These are phyloP conservation scores for Agonopterix subpropinquella DNA, from an alignment of 2,888 invertebrate species.

Conservation along the genomic window DNA sequence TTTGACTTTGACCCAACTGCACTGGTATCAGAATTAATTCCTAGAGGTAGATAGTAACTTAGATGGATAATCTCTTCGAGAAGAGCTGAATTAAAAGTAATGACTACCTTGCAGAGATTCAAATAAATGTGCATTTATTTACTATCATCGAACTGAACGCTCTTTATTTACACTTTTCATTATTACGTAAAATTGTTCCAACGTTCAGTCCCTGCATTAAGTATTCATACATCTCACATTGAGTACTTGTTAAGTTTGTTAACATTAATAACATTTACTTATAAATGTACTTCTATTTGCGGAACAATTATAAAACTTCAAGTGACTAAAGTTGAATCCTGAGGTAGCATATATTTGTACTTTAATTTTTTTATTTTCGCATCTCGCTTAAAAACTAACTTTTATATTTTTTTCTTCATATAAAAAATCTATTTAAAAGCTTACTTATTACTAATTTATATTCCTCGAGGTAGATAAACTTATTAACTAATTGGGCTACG, in stretches of 20 bases:
- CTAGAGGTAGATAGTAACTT: conserved; percentile 22
- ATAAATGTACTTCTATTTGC: conserved; percentile 36
- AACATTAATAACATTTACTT: conserved; percentile 19
- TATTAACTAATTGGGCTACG: conserved; percentile 51
- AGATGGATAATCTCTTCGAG: conserved; percentile 30
- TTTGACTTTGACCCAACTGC: no score
- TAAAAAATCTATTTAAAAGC: conserved; percentile 71
- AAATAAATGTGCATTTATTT: conserved; percentile 35
- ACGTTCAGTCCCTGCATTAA: conserved; percentile 20
- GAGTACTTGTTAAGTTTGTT: conserved; percentile 22
- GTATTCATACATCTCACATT: conserved; percentile 16
- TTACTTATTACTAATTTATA: conserved; percentile 61
- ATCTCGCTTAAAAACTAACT: conserved; percentile 52
- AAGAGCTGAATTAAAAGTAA: conserved; percentile 51
- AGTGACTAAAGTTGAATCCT: conserved; percentile 65
- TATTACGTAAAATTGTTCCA: conserved; percentile 23
- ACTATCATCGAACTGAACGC: conserved; percentile 16
- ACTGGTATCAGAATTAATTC: background rate
- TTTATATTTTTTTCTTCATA: conserved; percentile 65
- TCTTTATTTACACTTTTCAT: conserved; percentile 21
- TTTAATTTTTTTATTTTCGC: conserved; percentile 55
- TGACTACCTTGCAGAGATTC: conserved; percentile 72
- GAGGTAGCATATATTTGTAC: conserved; percentile 75
- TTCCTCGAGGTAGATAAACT: conserved; percentile 74
- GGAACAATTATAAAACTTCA: conserved; percentile 32